A percentile compares a stretch with the other conserved stretches of the same genome.
These are phyloP conservation scores for Eurystomus gularis DNA, from an alignment of 2,113 vertebrate species.

Conservation along the genomic window DNA sequence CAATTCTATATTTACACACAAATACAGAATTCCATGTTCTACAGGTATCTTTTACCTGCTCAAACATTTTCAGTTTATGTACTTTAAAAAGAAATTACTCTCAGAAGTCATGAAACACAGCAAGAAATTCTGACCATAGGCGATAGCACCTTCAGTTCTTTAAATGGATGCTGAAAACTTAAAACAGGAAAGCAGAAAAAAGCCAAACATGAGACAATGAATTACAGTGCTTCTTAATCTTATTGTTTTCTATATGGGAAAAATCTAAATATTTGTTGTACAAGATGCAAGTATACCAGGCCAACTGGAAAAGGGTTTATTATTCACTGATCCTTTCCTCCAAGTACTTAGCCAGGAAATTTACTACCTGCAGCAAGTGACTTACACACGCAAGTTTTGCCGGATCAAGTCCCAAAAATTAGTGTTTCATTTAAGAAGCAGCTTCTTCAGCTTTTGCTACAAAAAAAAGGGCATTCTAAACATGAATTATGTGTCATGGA, in stretches of 20 bases:
- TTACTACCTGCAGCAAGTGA: not conserved
- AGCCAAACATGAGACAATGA: not conserved
- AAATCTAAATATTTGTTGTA: not conserved
- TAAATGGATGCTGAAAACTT: not conserved
- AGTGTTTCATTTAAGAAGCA: not conserved
- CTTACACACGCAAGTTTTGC: not conserved
- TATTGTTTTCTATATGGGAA: not conserved
- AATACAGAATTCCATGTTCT: not conserved
- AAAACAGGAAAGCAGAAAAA: accelerated
- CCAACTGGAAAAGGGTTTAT: not conserved
- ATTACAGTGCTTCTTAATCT: not conserved
- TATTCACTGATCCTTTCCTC: not conserved
- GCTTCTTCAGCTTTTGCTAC: not conserved
- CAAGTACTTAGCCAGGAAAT: not conserved
- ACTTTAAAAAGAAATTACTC: not conserved
- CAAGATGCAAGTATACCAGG: not conserved
- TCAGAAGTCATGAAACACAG: not conserved
- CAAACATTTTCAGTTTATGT: not conserved
- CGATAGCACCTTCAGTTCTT: not conserved
- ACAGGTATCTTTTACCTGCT: not conserved
- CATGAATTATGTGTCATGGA: not conserved
- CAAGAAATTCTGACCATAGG: not conserved
- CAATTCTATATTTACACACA: not conserved
- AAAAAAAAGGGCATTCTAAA: not conserved
- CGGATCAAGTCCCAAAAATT: not conserved